Evolutionary conservation across 2,888 invertebrate species (phyloP), one percentile per base, ranked within the genome.

Genomic region (Drosophila leonis): DNA sequence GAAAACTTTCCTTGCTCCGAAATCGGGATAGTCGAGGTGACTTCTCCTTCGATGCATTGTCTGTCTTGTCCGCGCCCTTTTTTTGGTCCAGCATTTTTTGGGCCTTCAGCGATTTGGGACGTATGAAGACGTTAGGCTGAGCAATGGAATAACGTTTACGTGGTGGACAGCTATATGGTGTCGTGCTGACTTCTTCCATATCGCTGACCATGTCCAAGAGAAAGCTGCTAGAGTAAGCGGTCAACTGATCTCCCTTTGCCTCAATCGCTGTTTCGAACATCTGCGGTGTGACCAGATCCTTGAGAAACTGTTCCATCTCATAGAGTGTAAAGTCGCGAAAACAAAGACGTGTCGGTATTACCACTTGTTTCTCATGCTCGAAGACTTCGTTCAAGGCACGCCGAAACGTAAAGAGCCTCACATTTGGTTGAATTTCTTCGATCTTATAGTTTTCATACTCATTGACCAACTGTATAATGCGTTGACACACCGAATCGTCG

Each of bases 301-400:
- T 18, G 0, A 91, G 52, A 31, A 91, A 91, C 33, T 69, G 60
- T 5, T 87, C 65, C 84, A 82, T 82, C 55, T 90, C 80, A 37
- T 76, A 91, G 0, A 90, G 69, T 1, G 90, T 89, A 37, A 92
- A 92, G 24, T 92, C 92, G 3, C 92, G 89, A 71, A 90, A 91
- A 55, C 92, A 90, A 4, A 92, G 70, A 2, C 84, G 82, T 0
- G 91, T 85, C 0, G 92, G 90, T 31, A 92, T 75, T 0, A 81
- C 66, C 3, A 72, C 61, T 13, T 84, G 61, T 3, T 76, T 68
- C 35, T 85, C 75, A 9, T 71, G 12, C 52, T 90, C 88, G 10
- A 82, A 60, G 4, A 92, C 68, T 57, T 81, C 80, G 46, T 92
- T 76, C 4, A 83, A 71, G 2, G 42, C 54, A 6, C 83, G 75